Base-by-base conservation (phyloP, 2,888 invertebrate species). In the Dexiosoma caninum region DNA sequence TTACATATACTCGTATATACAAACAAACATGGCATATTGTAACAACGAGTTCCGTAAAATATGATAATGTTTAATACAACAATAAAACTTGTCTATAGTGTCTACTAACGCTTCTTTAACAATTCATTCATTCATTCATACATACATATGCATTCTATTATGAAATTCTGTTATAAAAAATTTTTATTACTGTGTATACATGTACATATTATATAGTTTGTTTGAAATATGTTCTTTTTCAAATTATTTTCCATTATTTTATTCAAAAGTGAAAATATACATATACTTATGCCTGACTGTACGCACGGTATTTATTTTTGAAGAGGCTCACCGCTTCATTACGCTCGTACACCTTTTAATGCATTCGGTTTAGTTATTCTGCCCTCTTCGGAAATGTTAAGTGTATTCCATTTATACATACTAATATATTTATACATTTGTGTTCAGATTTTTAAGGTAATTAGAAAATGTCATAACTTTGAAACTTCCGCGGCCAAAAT, bases 321-420 rank as follows among this genome's bases (percentile, higher is more conserved):
- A 76, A 60, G 23, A 37, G n/a, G 62, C 60, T 53, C 53, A 62
- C n/a, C 37, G 27, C 60, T 69, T 62, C 37, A 35, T 76, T 60
- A 42, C 51, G 8, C 37, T 35, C 32, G 42, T 55, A 57, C 14
- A 44, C 32, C 44, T 40, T 9, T 42, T 57, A 7, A 40, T n/a
- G 12, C 2, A 37, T 19, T 19, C 46, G 8, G 3, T 35, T 19
- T 21, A 7, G 30, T 7, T 44, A 10, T 8, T 37, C 7, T 35
- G 14, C 10, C 6, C 10, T 12, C 6, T 16, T 8, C 27, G n/a
- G n/a, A n/a, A n/a, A n/a, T n/a, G n/a, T n/a, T n/a, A n/a, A n/a
- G n/a, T n/a, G n/a, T 46, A 62, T 46, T 32, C 30, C 9, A 32
- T 46, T 32, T 32, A 8, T 46, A 4, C 46, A 21, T 6, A 10